Evolutionary conservation across 2,888 invertebrate species (phyloP).

Genomic region (Ceratothoa steindachneri): DNA sequence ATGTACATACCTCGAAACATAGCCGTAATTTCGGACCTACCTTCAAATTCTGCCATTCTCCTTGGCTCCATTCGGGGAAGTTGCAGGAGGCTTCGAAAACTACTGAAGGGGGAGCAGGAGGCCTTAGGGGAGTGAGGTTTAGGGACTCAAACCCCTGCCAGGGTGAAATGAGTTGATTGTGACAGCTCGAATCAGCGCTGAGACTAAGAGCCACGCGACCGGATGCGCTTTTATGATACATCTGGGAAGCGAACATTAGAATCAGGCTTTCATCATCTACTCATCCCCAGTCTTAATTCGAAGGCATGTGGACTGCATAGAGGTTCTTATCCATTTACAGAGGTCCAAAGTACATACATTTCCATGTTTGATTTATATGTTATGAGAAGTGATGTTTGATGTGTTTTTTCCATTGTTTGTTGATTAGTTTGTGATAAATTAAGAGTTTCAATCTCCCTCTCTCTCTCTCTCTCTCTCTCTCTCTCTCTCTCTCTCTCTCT

Average conservation of each 20-base stretch:
- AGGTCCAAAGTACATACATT: no score
- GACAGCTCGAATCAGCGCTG: slow-evolving; percentile 64
- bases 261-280: not conserved
- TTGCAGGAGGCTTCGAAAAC: slow-evolving; percentile 51
- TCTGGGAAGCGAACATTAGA: slow-evolving; percentile 50
- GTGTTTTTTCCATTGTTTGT: not conserved
- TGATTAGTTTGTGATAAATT: no score
- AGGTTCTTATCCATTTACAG: no score
- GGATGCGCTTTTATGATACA: slow-evolving; percentile 57
- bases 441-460: not conserved
- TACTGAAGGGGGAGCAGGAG: slow-evolving; percentile 53
- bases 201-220: slow-evolving; percentile 61
- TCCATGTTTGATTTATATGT: no score
- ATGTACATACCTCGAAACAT: no score
- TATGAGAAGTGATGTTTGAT: no score
- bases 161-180: slow-evolving; percentile 58
- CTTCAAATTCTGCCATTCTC: slow-evolving; percentile 61
- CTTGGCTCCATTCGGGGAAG: slow-evolving; percentile 64
- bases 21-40: no score
- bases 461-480: not conserved
- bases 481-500: not conserved
- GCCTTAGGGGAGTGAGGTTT: slow-evolving; percentile 53
- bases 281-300: no score
- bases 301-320: no score
- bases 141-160: slow-evolving; percentile 61